Evolutionary conservation across 2,113 vertebrate species (phyloP), one percentile per base, ranked within the genome.

Genomic region (Danionella cerebrum): DNA sequence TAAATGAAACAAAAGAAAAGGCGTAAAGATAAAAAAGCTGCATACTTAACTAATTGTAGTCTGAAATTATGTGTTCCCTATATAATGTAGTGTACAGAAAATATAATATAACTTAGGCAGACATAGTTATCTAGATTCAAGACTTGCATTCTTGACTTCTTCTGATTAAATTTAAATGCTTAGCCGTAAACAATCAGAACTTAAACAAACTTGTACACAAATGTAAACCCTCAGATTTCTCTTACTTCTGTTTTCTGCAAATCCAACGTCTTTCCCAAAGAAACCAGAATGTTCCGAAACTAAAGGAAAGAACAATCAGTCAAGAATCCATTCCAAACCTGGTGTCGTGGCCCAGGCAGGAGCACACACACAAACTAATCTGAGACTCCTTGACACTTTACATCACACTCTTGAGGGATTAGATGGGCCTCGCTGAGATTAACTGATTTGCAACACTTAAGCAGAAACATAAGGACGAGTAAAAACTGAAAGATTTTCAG

Each of bases 141-240:
- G n/a, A n/a, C n/a, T n/a, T n/a, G n/a, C n/a, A n/a, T 33, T 69
- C 24, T 44, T 70, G n/a, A n/a, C 62, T 66, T 72, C 66, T 41
- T 73, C 16, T 58, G 67, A 39, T 55, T 67, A 45, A 41, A 25
- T 66, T 76, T 73, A 14, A 31, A 29, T 55, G 62, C 25, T 18
- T 67, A 66, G n/a, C 38, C 11, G 22, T 29, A 45, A 36, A 42
- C 35, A 4, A 57, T 22, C 19, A 67, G 27, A 39, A 44, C 67
- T 29, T 69, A n/a, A n/a, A n/a, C n/a, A n/a, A n/a, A 66, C 9
- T 67, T 62, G 70, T 71, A 76, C 63, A 60, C 73, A 50, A 21
- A 44, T 8, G 18, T 13, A 53, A 50, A 38, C 27, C 6, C 18
- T 45, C 10, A 5, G 5, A 60, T 44, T 24, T 25, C 11, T 14